A percentile compares a stretch with the other conserved stretches of the same genome.
phyloP scores from a whole-genome alignment of 2,797 vertebrate species.

The Psittacula derbiana region DNA sequence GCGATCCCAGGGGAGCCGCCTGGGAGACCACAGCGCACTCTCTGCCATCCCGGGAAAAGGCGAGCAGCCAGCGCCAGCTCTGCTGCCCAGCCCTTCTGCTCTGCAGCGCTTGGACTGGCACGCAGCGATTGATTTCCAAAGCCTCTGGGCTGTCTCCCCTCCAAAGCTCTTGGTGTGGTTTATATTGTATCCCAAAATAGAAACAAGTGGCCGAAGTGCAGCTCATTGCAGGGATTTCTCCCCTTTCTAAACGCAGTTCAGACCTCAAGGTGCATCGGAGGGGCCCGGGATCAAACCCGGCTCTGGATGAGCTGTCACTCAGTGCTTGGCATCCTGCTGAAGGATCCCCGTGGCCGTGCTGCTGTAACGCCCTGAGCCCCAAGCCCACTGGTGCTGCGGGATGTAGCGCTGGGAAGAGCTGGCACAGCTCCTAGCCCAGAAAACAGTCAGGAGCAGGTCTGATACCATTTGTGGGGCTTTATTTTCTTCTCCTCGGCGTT shows the following conservation, averaged over 20 bases:
- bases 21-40: not conserved
- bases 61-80: not conserved
- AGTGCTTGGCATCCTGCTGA: not conserved
- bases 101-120: not conserved
- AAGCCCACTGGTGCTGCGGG: not conserved
- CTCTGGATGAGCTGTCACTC: not conserved
- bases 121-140: not conserved
- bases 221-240: not conserved
- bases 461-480: not conserved
- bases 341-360: not conserved
- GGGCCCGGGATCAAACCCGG: not conserved
- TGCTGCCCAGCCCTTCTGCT: not conserved
- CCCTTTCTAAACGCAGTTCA: not conserved
- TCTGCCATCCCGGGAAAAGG: not conserved
- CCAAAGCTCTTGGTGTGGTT: not conserved
- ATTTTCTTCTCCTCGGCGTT: not conserved
- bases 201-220: not conserved
- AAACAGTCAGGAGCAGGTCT: not conserved
- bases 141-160: not conserved
- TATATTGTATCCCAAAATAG: not conserved
- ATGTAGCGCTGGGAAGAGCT: not conserved
- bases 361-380: rapidly evolving
- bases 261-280: not conserved
- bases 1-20: rapidly evolving
- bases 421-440: not conserved